Percentiles rank a stretch among this genome's conserved stretches.
These are phyloP conservation scores for Aphelocoma coerulescens DNA, from an alignment of 2,113 vertebrate genomes.

Conservation along the genomic window DNA sequence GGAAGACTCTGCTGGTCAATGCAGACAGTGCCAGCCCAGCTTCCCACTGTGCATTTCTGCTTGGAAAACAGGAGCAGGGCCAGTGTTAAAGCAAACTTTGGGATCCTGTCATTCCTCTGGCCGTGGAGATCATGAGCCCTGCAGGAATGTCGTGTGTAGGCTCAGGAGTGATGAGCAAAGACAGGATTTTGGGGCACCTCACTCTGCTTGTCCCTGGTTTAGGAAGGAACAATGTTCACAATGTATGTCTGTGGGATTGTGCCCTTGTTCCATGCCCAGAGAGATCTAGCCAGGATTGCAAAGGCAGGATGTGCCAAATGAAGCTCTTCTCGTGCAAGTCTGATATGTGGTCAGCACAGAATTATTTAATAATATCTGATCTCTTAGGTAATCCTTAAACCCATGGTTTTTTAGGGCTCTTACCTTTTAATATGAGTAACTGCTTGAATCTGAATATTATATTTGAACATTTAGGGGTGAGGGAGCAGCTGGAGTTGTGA, in stretches of 20 bases:
- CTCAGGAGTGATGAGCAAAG: background rate
- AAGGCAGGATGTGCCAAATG: background rate
- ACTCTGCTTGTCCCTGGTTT: background rate
- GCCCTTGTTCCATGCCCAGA: background rate
- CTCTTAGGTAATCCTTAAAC: background rate
- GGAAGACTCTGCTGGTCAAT: background rate
- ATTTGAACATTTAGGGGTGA: background rate
- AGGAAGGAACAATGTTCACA: background rate
- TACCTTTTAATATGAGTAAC: background rate
- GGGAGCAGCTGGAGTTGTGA: background rate
- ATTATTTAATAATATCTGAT: background rate
- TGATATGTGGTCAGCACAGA: background rate
- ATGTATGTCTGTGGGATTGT: fast-evolving
- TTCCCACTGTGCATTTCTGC: background rate
- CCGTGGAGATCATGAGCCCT: fast-evolving
- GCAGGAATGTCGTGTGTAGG: background rate
- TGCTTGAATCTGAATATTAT: background rate
- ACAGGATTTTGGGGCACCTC: background rate
- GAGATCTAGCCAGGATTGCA: background rate
- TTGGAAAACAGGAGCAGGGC: background rate
- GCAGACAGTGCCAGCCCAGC: background rate
- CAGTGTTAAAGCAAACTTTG: background rate
- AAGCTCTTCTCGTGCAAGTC: background rate
- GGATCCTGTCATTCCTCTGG: background rate
- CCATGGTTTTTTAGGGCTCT: background rate